These are phyloP conservation scores for Luffia ferchaultella DNA, from an alignment of 2,888 invertebrate species.

Conservation along the genomic window DNA sequence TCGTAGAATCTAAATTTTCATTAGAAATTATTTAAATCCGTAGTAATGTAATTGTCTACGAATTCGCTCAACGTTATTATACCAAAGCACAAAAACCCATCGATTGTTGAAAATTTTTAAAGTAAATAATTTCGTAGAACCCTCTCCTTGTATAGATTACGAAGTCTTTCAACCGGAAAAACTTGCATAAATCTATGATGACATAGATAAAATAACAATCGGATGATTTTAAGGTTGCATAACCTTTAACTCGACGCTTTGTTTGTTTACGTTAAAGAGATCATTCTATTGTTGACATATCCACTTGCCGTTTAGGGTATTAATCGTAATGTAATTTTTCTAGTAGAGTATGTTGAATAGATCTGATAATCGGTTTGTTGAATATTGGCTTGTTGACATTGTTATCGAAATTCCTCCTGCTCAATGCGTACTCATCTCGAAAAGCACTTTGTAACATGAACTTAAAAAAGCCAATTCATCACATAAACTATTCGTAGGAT, in stretches of 20 bases:
- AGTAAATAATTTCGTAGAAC: constrained; percentile 32
- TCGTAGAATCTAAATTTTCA: constrained; percentile 56
- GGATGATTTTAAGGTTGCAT: neutral
- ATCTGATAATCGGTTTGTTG: constrained; percentile 6
- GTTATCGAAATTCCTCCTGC: neutral
- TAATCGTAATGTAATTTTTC: constrained; percentile 7
- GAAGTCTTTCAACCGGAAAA: constrained; percentile 61
- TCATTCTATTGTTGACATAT: constrained; percentile 27
- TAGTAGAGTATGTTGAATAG: constrained; percentile 3
- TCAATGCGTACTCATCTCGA: neutral
- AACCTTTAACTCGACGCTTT: neutral
- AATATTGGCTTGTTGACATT: constrained; percentile 1
- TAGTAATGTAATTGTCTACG: constrained; percentile 34
- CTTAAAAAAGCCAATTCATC: no score
- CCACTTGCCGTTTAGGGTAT: constrained; percentile 41
- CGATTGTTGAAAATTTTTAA: constrained; percentile 53
- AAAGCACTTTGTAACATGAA: no score
- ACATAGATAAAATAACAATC: constrained; percentile 1
- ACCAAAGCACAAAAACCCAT: constrained; percentile 66
- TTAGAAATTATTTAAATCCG: constrained; percentile 42
- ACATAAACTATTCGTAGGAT: no score
- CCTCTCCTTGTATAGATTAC: constrained; percentile 49
- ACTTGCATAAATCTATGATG: constrained; percentile 53
- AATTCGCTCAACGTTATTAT: constrained; percentile 64
- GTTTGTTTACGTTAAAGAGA: neutral